Percentiles rank a stretch among this genome's conserved stretches.
These are phyloP conservation scores for Premnoplex brunnescens DNA, from an alignment of 2,797 vertebrate genomes.

Conservation along the genomic window DNA sequence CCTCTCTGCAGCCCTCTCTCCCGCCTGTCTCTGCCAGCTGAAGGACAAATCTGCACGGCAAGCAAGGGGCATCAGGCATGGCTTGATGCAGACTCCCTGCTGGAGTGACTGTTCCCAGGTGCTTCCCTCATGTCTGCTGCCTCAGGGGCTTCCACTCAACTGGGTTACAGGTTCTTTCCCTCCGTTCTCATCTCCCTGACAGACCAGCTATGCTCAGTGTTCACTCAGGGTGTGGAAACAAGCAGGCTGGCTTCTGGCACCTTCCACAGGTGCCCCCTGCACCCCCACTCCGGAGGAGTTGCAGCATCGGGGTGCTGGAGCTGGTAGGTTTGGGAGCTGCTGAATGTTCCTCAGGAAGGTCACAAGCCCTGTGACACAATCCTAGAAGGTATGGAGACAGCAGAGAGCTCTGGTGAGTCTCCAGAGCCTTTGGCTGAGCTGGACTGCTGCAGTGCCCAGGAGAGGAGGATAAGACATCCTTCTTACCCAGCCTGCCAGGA, in stretches of 20 bases:
- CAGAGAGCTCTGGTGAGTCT: no score
- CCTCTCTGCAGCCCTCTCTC: no score
- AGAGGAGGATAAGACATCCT: background rate
- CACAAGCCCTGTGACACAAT: fast-evolving
- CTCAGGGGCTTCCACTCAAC: background rate
- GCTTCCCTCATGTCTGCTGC: fast-evolving
- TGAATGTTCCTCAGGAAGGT: background rate
- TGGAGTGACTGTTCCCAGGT: fast-evolving
- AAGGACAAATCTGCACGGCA: no score
- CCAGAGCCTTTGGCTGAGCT: background rate
- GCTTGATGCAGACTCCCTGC: no score
- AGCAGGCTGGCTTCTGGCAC: background rate
- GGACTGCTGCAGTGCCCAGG: background rate
- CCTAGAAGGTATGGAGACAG: fast-evolving
- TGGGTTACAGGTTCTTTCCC: background rate
- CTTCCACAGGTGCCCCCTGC: fast-evolving
- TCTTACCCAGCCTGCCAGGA: background rate
- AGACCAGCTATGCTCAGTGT: fast-evolving
- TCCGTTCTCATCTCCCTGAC: fast-evolving
- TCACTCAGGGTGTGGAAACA: background rate
- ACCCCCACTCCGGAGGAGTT: fast-evolving
- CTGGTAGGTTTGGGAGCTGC: background rate
- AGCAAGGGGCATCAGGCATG: no score
- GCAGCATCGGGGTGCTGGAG: fast-evolving
- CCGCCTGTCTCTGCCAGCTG: no score